These are phyloP conservation scores for Gymnocheta viridis DNA, from an alignment of 2,888 invertebrate genomes.

Conservation along the genomic window DNA sequence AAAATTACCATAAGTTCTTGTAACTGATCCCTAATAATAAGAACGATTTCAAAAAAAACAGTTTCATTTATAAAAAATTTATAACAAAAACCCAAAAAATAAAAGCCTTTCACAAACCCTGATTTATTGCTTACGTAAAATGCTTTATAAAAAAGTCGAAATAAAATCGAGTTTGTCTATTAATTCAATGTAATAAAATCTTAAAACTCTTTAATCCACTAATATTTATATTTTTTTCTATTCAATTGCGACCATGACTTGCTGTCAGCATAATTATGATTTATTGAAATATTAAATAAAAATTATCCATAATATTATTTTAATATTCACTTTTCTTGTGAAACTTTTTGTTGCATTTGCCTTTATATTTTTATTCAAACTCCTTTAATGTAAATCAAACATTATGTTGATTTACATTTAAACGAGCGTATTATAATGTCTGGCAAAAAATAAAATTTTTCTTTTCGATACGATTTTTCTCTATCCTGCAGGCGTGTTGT, in stretches of 20 bases:
- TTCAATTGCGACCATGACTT: too few species aligned
- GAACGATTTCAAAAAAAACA: too few species aligned
- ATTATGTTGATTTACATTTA: constrained; percentile 53
- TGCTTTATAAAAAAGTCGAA: too few species aligned
- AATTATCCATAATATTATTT: not conserved
- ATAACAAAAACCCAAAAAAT: not conserved
- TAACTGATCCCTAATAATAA: too few species aligned
- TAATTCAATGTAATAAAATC: too few species aligned
- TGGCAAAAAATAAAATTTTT: constrained; percentile 32
- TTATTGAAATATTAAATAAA: constrained; percentile 7
- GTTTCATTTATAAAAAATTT: not conserved
- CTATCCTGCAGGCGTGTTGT: not conserved
- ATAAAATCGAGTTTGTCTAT: too few species aligned
- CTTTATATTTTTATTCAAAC: constrained; percentile 20
- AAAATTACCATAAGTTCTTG: too few species aligned
- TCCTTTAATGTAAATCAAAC: constrained; percentile 32
- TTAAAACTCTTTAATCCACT: too few species aligned
- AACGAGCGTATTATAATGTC: constrained; percentile 39
- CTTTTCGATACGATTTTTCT: not conserved
- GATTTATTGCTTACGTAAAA: too few species aligned
- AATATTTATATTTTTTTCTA: too few species aligned
- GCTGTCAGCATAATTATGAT: constrained; percentile 21
- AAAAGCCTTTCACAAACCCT: not conserved
- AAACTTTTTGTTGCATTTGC: constrained; percentile 13
- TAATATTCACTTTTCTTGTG: not conserved